Base-by-base conservation (phyloP, 2,797 vertebrate species). In the Schizopygopsis malacanthus region DNA sequence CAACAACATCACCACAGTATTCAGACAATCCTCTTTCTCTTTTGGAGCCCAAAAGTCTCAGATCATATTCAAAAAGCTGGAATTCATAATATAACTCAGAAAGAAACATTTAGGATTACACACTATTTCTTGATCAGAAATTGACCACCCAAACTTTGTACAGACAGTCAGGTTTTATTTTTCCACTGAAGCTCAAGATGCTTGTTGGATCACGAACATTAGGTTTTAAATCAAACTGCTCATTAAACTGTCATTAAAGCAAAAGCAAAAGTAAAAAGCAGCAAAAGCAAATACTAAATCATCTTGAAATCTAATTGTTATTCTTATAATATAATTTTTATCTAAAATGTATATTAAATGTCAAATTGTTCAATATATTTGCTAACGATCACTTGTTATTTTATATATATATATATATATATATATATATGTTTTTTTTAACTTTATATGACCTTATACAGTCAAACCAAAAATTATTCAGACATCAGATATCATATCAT, bases 1-100 rank as follows among this genome's bases (percentile, higher is more conserved):
- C 72, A 76, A 50, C 47, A 82, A 39, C 61, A 76, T 25, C 20
- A 65, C 54, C 13, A 85, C 7, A 63, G 69, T 39, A 80, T 73
- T 52, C 43, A 59, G 28, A 59, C 39, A 45, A 72, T 59, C 25
- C 25, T 70, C 41, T 72, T 76, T 37, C n/a, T 22, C 59, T 83
- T 16, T 39, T 43, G 18, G 52, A 67, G 0, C 39, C 16, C 20
- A 11, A 4, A 71, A 0, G 25, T 41, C 15, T 52, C 15, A 16
- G 50, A 52, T 52, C 28, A 80, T n/a, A 63, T 63, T 47, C 6
- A 16, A 33, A 33, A n/a, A 33, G 25, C 25, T 33, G 13, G 54
- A 37, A 56, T 43, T 43, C 69, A n/a, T 71, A 12, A 20, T n/a
- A 22, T 47, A 28, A 16, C 6, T 47, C 22, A 43, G 20, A 4